Evolutionary conservation across 2,797 vertebrate species (phyloP).

Genomic region (Champsocephalus gunnari): DNA sequence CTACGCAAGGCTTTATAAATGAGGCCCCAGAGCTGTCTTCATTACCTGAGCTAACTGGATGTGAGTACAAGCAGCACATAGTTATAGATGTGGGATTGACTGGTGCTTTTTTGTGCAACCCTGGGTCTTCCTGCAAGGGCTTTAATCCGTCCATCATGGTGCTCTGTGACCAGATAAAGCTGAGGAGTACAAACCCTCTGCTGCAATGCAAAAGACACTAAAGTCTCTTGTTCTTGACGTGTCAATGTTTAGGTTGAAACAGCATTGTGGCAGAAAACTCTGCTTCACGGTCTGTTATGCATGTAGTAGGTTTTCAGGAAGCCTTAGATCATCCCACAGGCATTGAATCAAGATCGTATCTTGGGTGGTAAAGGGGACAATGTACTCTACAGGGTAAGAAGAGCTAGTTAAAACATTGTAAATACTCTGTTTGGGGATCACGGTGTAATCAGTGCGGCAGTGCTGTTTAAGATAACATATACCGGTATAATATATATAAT

Average conservation of each 20-base stretch:
- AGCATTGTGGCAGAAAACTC: background rate
- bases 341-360: background rate
- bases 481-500: background rate
- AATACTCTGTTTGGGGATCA: background rate
- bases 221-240: background rate
- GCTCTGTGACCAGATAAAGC: background rate
- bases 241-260: background rate
- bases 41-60: background rate
- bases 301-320: background rate
- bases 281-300: background rate
- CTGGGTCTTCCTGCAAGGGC: background rate
- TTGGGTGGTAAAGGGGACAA: background rate
- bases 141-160: background rate
- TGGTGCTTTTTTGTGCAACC: background rate
- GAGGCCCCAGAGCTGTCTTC: background rate
- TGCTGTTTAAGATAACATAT: background rate
- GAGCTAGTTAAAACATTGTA: background rate
- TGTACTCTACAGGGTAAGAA: background rate
- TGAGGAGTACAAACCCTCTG: background rate
- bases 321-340: background rate
- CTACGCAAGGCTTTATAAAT: no score
- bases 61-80: no score
- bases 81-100: background rate
- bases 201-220: background rate
- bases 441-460: background rate